These are phyloP conservation scores for Dascyllus trimaculatus DNA, from an alignment of 2,113 vertebrate species.

Conservation along the genomic window DNA sequence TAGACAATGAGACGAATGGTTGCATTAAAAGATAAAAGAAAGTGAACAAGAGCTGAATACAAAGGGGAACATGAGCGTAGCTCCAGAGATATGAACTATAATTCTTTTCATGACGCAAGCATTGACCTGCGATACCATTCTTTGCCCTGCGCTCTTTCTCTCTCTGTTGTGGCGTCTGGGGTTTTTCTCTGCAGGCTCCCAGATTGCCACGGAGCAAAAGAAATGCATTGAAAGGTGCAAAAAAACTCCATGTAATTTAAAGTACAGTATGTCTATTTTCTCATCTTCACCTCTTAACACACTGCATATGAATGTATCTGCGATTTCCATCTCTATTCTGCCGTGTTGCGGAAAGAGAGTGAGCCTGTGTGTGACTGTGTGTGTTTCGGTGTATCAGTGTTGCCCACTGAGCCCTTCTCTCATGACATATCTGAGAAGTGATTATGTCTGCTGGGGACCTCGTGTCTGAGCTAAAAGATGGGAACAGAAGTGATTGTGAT, in stretches of 20 bases:
- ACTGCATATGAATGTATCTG: constrained; percentile 30
- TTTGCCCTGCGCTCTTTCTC: constrained; percentile 21
- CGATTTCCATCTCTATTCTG: constrained; percentile 28
- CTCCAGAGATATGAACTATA: constrained; percentile 71
- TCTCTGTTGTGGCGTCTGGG: constrained; percentile 35
- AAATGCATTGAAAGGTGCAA: constrained; percentile 45
- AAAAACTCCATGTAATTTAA: constrained; percentile 39
- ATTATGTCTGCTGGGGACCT: constrained; percentile 47
- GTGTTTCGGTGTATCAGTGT: constrained; percentile 24
- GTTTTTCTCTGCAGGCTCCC: constrained; percentile 35
- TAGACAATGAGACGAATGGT: constrained; percentile 80
- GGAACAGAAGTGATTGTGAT: constrained; percentile 50
- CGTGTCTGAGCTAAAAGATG: constrained; percentile 43
- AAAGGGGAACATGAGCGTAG: constrained; percentile 62
- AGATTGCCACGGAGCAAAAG: constrained; percentile 23
- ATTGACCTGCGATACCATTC: constrained; percentile 63
- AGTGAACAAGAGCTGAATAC: constrained; percentile 71
- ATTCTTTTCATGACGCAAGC: constrained; percentile 70
- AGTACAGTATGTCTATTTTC: constrained; percentile 26
- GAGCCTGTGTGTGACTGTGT: constrained; percentile 13
- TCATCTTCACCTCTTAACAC: constrained; percentile 29
- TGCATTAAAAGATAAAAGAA: constrained; percentile 84
- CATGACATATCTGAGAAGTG: constrained; percentile 47
- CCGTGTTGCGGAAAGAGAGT: constrained; percentile 4
- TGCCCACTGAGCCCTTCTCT: constrained; percentile 33